Base-by-base conservation (phyloP, 1,140 invertebrate genomes). In the Arctopsyche grandis region DNA sequence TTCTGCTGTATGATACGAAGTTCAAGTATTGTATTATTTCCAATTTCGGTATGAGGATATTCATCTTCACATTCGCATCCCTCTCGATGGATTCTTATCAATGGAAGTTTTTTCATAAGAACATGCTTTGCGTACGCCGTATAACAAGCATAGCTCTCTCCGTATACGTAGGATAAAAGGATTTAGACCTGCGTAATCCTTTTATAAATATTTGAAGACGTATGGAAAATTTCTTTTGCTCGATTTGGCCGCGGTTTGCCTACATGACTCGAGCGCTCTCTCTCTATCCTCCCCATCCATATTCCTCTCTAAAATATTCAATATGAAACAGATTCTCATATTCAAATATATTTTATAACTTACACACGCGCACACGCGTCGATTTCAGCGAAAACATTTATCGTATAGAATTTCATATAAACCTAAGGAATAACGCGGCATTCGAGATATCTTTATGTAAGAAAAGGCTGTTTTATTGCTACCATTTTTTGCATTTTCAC, bases 131-230 rank as follows among this genome's bases (percentile, higher is more conserved):
- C 19, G 21, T 26, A 52, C 46, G 46, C 69, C 69, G 43, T 63
- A 58, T 78, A 81, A 75, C 76, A 78, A 75, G 71, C 80, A 21
- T 70, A 24, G 74, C 74, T 75, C 75, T 69, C 24, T 70, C 48
- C 56, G 70, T 71, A 78, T 81, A 75, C 63, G 16, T 38, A 46
- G 66, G 73, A 81, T 81, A 81, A 81, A 81, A 46, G 44, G 77
- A 78, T 75, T 78, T 69, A 75, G 70, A 77, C 63, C 77, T 75
- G 22, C 44, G 76, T 78, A 78, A 81, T 81, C 69, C 76, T 76
- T 78, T 81, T 81, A 78, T 81, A 81, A 81, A 81, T 81, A 81
- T 80, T 80, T 80, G 79, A 78, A 81, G 73, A 75, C 76, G 80
- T 69, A 78, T 81, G 74, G 58, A 81, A 78, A 81, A 75, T 75